These are phyloP conservation scores for Orussus abietinus DNA, from an alignment of 1,140 invertebrate species.

Conservation along the genomic window DNA sequence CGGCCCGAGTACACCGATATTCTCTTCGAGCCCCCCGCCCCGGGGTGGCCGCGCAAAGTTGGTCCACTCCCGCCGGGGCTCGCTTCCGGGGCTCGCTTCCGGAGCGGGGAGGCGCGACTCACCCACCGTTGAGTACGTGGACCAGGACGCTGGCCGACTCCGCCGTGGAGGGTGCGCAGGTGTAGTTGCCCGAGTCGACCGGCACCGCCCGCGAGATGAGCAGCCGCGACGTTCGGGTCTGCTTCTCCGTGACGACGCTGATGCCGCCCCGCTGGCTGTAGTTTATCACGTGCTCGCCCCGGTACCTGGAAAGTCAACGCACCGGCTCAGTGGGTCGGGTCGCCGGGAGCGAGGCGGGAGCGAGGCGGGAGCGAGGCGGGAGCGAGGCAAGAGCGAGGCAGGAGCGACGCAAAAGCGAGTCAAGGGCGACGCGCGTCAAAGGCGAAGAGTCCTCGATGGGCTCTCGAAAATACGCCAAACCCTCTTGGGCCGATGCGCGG, in stretches of 20 bases:
- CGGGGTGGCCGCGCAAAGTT: too few relatives aligned
- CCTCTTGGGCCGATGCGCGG: too few relatives aligned
- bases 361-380: too few relatives aligned
- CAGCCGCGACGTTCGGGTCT: constrained; percentile 76
- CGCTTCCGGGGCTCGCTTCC: constrained; percentile 6
- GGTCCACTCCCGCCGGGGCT: too few relatives aligned
- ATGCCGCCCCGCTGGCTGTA: constrained; percentile 82
- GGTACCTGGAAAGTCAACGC: constrained; percentile 56
- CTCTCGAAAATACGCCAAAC: too few relatives aligned
- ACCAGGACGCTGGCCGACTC: constrained; percentile 59
- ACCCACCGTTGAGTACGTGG: constrained; percentile 61
- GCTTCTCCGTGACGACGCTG: constrained; percentile 80
- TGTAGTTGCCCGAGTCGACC: constrained; percentile 82
- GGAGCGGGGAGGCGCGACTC: constrained; percentile 15
- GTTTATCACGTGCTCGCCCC: constrained; percentile 81
- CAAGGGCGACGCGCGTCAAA: too few relatives aligned
- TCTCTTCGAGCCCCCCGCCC: too few relatives aligned
- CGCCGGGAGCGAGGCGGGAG: too few relatives aligned
- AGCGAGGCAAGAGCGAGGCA: too few relatives aligned
- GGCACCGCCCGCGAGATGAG: constrained; percentile 75
- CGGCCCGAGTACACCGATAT: too few relatives aligned
- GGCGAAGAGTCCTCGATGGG: too few relatives aligned
- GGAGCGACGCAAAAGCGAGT: too few relatives aligned
- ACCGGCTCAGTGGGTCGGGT: neutral
- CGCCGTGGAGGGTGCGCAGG: constrained; percentile 68